Evolutionary conservation across 2,888 invertebrate genomes (phyloP), one percentile per base, ranked within the genome.

Genomic region (Timema cristinae): DNA sequence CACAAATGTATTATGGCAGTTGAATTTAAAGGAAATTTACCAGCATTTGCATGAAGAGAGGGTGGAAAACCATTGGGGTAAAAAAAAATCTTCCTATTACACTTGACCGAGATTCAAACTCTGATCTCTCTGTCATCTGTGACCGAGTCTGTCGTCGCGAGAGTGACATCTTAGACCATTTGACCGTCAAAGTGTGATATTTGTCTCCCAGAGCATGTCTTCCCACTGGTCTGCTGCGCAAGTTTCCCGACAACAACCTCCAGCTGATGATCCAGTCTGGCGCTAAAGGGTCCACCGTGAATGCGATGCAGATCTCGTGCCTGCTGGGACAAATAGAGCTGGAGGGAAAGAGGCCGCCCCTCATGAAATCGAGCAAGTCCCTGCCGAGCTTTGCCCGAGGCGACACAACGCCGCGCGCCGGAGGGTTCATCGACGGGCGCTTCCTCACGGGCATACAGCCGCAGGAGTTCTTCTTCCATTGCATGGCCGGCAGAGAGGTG

Each of bases 371-470:
- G 69, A 97, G 98, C 0, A 90, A 93, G 79, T 90, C 93, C 0
- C 85, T 99, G 50, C 99, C 99, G 0, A 95, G 97, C 79, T 99
- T 98, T 81, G 86, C 88, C 2, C 88, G 92, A 0, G 96, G 92
- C 78, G 97, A 98, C 78, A 88, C 92, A 9, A 88, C 93, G 0
- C 97, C 98, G 0, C 86, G 94, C 79, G 94, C 98, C 0, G 97
- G 99, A 9, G 99, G 99, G 0, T 99, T 97, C 80, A 94, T 99
- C 71, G 94, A 94, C 77, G 95, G 96, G 0, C 88, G 99, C 10
- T 99, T 99, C 81, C 90, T 98, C 89, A 98, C 98, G 0, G 99
- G 99, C n/a, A 95, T 99, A 77, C 90, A 93, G 79, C 97, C 98
- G 0, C 97, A 97, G 83, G 98, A 99, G 80, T 97, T 97, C 81